Evolutionary conservation across 1,140 invertebrate species (phyloP).

Genomic region (Scylla paramamosain): DNA sequence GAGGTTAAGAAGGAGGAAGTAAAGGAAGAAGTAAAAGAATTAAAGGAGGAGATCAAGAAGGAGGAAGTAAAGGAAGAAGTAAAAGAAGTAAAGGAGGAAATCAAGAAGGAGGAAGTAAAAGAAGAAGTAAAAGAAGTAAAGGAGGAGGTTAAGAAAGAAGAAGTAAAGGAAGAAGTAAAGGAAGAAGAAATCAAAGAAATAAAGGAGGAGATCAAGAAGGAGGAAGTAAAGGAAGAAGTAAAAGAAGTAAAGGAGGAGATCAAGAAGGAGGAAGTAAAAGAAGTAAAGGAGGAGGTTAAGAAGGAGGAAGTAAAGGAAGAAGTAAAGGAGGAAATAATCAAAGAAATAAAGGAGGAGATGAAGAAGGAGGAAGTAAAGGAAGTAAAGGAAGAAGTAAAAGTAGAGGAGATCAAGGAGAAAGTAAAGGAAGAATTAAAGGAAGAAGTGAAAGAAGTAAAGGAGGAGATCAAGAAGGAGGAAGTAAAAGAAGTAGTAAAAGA

Average conservation of each 20-base stretch:
- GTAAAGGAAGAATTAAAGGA: neutral
- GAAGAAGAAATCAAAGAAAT: neutral
- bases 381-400: neutral
- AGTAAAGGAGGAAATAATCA: neutral
- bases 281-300: neutral
- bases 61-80: slow-evolving; percentile 33
- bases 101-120: neutral
- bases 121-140: neutral
- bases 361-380: neutral
- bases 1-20: neutral
- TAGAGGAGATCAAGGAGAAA: too few relatives aligned
- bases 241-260: neutral
- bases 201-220: neutral
- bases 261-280: neutral
- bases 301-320: slow-evolving; percentile 36
- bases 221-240: slow-evolving; percentile 22
- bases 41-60: neutral
- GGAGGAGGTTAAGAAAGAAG: neutral
- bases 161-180: neutral
- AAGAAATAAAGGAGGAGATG: neutral
- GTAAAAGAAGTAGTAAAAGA: slow-evolving; percentile 15
- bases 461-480: slow-evolving; percentile 41
- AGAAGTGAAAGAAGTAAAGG: neutral
- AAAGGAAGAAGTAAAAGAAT: neutral
- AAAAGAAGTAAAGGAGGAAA: neutral